These are phyloP conservation scores for Archips crataeganus DNA, from an alignment of 2,888 invertebrate species.

Conservation along the genomic window DNA sequence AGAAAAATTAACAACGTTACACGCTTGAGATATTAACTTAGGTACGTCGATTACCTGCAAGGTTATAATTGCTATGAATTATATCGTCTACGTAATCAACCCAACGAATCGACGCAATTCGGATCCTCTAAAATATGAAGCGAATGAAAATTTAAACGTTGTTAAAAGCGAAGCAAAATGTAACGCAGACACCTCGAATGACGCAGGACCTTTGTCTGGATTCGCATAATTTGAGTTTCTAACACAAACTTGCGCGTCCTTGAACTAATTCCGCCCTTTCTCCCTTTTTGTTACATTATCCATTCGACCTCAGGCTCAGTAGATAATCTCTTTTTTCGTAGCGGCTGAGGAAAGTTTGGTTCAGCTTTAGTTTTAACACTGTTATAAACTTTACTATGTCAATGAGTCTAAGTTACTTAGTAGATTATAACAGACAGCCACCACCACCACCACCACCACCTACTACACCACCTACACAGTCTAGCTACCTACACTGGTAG, in stretches of 20 bases:
- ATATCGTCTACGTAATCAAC: neutral
- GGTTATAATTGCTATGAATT: neutral
- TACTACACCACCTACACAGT: no score
- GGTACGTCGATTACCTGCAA: neutral
- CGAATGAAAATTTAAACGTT: neutral
- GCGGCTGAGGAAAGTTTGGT: neutral
- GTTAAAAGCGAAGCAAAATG: neutral
- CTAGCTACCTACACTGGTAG: no score
- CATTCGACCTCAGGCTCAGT: slow-evolving; percentile 6
- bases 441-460: no score
- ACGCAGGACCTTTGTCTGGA: slow-evolving; percentile 21
- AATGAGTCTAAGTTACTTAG: neutral
- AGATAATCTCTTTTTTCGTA: slow-evolving; percentile 15
- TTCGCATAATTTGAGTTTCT: slow-evolving; percentile 29
- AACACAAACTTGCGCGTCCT: slow-evolving; percentile 31
- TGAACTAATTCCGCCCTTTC: slow-evolving; percentile 29
- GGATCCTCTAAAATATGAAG: neutral
- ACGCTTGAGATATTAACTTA: neutral
- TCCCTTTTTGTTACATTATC: slow-evolving; percentile 20
- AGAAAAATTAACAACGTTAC: neutral
- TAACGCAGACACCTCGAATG: neutral
- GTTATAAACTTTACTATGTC: neutral
- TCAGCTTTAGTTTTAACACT: neutral
- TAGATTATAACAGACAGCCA: no score
- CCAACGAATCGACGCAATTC: neutral